Evolutionary conservation across 2,797 vertebrate genomes (phyloP).

Genomic region (Sparidentex hasta): DNA sequence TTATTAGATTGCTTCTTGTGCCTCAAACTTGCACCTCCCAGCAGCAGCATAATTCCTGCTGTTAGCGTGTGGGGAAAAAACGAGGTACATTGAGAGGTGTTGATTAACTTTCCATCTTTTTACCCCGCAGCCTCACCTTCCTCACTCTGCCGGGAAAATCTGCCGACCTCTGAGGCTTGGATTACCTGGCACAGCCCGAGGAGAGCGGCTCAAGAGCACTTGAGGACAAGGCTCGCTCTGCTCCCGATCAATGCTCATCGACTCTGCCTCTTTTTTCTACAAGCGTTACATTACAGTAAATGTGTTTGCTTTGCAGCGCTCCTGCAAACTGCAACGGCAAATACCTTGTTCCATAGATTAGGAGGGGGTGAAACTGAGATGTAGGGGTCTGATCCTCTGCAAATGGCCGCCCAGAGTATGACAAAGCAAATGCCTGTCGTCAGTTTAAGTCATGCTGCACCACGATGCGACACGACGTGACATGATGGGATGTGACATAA

Average conservation of each 20-base stretch:
- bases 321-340: slow-evolving; percentile 55
- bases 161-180: slow-evolving; percentile 72
- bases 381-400: slow-evolving; percentile 22
- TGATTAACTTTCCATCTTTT: slow-evolving; percentile 24
- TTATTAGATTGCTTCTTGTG: slow-evolving; percentile 25
- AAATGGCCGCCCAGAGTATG: background rate
- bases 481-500: background rate
- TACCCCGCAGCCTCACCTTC: slow-evolving; percentile 30
- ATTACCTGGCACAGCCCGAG: slow-evolving; percentile 70
- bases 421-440: slow-evolving; percentile 10
- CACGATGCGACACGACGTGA: slow-evolving; percentile 2
- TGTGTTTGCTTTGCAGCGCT: slow-evolving; percentile 81
- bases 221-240: slow-evolving; percentile 59
- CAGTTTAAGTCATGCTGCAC: slow-evolving; percentile 2
- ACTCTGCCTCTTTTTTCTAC: slow-evolving; percentile 56
- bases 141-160: slow-evolving; percentile 61
- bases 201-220: slow-evolving; percentile 60
- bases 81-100: background rate
- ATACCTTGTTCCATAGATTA: slow-evolving; percentile 73
- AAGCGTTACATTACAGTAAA: slow-evolving; percentile 84
- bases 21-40: background rate
- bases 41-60: background rate
- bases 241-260: slow-evolving; percentile 75
- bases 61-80: slow-evolving; percentile 2
- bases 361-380: slow-evolving; percentile 44